Conservation (phyloP, 2,888 invertebrate genomes). For the Athalia circularis region DNA sequence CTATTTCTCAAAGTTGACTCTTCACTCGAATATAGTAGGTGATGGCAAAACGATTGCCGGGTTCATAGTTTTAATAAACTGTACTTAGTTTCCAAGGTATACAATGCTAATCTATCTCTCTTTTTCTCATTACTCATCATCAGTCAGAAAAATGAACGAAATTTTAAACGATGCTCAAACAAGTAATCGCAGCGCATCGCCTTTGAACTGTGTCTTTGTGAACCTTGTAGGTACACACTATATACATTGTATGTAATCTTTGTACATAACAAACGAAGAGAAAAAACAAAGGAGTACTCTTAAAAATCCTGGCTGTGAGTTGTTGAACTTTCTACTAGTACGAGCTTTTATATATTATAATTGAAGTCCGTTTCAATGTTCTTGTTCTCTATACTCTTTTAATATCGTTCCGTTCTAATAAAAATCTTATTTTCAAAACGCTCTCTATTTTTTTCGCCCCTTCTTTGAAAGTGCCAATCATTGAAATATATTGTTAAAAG, state of each 20-base stretch:
- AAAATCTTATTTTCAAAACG: conserved; percentile 37
- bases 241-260: too few species aligned
- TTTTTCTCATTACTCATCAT: too few species aligned
- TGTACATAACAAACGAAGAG: background rate
- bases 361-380: background rate
- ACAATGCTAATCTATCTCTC: too few species aligned
- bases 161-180: background rate
- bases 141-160: background rate
- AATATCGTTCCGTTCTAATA: conserved; percentile 39
- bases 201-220: conserved; percentile 11
- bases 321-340: conserved; percentile 41
- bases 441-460: background rate
- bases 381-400: conserved; percentile 33
- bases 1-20: too few species aligned
- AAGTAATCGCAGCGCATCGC: background rate
- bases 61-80: background rate
- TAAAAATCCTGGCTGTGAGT: conserved; percentile 56
- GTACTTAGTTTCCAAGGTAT: too few species aligned
- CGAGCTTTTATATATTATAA: conserved; percentile 7
- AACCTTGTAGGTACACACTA: background rate
- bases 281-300: conserved; percentile 2
- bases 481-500: background rate
- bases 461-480: background rate
- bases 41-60: background rate
- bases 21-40: too few species aligned